Base-by-base conservation (phyloP, 2,113 vertebrate species). In the Amphilophus citrinellus region DNA sequence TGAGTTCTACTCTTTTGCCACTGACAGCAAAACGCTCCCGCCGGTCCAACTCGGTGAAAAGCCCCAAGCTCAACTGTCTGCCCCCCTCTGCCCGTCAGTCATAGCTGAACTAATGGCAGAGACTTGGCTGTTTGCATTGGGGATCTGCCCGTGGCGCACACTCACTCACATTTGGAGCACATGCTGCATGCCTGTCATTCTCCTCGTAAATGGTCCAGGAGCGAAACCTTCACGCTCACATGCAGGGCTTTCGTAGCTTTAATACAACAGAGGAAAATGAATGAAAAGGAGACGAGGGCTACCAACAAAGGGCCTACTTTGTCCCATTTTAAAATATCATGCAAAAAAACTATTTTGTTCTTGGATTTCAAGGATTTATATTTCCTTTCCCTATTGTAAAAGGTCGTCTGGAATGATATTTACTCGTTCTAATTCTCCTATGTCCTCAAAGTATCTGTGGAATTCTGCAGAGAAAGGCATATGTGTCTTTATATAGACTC, bases 181-280 rank as follows among this genome's bases (percentile, higher is more conserved):
- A 91, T 90, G 90, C 76, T 68, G 90, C 92, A 87, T 92, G 87
- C 88, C 88, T 88, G 83, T 88, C 94, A 91, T 91, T 92, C 91
- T 87, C 61, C 60, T 10, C 17, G 68, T 83, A 87, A 87, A 76
- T 37, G 79, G 80, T 91, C 87, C 87, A 20, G 63, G 22, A 77
- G 87, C 14, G 39, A 84, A 88, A 84, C 79, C 61, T 47, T 76
- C 78, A 79, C 73, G 15, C 82, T 80, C 76, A 17, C 87, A 83
- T 56, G 78, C 76, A 66, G 56, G 8, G 7, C 44, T 39, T 77
- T 84, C 35, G 73, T 17, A 66, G 63, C 60, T 76, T 61, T 15
- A 18, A 71, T 24, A 13, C 75, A 20, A 32, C 44, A 35, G 35
- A 83, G 57, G 35, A n/a, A 47, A 6, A 35, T 57, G 59, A 44